Evolutionary conservation across 2,888 invertebrate genomes (phyloP), one percentile per base, ranked within the genome.

Genomic region (Suillia variegata): DNA sequence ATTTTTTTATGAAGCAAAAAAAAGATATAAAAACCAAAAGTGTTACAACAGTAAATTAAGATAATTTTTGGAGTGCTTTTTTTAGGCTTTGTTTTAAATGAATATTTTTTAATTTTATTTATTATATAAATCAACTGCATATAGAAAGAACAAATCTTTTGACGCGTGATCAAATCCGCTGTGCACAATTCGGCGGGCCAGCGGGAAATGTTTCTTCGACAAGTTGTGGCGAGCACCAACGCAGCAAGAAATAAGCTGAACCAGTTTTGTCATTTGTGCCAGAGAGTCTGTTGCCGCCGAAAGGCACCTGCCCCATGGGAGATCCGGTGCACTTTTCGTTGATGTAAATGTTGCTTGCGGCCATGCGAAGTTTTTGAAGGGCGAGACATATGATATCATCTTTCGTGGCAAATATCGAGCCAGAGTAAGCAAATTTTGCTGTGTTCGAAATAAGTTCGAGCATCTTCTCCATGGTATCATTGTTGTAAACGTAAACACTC

Each of bases 251-350:
- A 78, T 90, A 90, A 2, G 96, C 96, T 3, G 96, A 95, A 13
- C 98, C 97, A 3, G 97, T 96, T 83, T 98, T 98, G 83, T 98
- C 98, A 77, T 98, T 98, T 50, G 98, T 98, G 87, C 93, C 96
- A 61, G 96, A 97, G 86, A 93, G 88, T 74, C 96, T 87, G 12
- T 93, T 90, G 31, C 98, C 98, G 50, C 98, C 97, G 79, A 98
- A 98, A 0, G 97, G 97, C 80, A 98, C 97, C 79, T 98, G 97
- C 0, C 94, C 96, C 2, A 98, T 97, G 17, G 98, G 92, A n/a
- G 96, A 93, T 0, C 98, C 98, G 0, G 97, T 98, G 0, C 93
- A 95, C 81, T 97, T 96, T 81, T 97, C 96, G 75, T 98, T 98
- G 53, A 98, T 85, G 80, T 98, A 98, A 83, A 98, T 94, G 83